These are phyloP conservation scores for Tyrannus savana DNA, from an alignment of 2,113 vertebrate species.

Conservation along the genomic window DNA sequence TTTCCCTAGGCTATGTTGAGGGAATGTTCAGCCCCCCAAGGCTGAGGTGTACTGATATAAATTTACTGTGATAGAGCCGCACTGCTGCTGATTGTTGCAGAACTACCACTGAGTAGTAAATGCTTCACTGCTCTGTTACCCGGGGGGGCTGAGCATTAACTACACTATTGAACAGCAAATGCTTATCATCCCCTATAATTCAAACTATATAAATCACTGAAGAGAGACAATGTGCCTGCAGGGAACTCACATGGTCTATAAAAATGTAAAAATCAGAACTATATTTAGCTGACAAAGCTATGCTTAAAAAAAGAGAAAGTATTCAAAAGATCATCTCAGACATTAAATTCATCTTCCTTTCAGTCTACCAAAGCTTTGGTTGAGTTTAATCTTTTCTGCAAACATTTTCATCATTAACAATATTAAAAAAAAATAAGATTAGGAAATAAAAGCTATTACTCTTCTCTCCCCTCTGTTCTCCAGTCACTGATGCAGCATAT, in stretches of 20 bases:
- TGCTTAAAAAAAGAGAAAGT: background rate
- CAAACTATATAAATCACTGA: slow-evolving; percentile 64
- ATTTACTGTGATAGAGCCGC: slow-evolving; percentile 53
- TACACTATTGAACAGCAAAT: slow-evolving; percentile 68
- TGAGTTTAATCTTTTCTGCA: background rate
- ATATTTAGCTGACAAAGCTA: slow-evolving; percentile 49
- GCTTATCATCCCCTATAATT: slow-evolving; percentile 60
- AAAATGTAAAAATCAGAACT: slow-evolving; percentile 58
- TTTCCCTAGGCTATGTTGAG: slow-evolving; percentile 48
- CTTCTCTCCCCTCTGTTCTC: background rate
- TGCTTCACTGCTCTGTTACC: slow-evolving; percentile 62
- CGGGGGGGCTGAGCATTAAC: slow-evolving; percentile 68
- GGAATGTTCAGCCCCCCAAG: slow-evolving; percentile 24
- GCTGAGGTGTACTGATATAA: slow-evolving; percentile 54
- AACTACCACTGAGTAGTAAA: slow-evolving; percentile 44
- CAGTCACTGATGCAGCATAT: background rate
- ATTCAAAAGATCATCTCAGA: slow-evolving; percentile 15
- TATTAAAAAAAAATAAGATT: background rate
- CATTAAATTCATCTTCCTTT: background rate
- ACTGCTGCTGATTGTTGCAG: slow-evolving; percentile 49
- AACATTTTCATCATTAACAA: background rate
- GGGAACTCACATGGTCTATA: slow-evolving; percentile 52
- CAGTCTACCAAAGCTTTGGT: background rate
- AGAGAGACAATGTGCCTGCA: slow-evolving; percentile 66
- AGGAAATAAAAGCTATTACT: background rate